Evolutionary conservation across 2,888 invertebrate genomes (phyloP).

Genomic region (Melipona bicolor): DNA sequence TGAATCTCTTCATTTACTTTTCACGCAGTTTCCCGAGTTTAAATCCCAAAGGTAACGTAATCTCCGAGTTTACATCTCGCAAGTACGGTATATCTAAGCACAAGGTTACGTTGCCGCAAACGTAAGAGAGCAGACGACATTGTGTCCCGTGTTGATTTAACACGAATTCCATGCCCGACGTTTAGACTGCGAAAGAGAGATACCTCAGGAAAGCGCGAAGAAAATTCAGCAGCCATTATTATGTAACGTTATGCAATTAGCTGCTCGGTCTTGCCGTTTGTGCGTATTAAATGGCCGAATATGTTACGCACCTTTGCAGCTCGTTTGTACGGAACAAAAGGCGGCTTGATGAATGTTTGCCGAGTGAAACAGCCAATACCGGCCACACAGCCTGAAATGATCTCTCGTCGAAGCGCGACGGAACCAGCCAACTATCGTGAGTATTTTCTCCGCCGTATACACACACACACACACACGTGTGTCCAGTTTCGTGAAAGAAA

Average conservation of each 20-base stretch:
- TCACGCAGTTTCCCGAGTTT: neutral
- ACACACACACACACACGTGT: no score
- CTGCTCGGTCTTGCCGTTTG: neutral
- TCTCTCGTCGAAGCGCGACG: neutral
- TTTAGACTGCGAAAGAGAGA: neutral
- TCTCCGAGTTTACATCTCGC: neutral
- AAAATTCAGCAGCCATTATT: constrained; percentile 11
- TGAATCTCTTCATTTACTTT: neutral
- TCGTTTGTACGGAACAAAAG: constrained; percentile 9
- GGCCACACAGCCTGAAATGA: neutral
- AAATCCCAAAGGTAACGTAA: neutral
- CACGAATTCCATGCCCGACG: neutral
- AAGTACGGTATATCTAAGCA: no score
- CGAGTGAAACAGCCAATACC: neutral
- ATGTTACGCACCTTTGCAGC: constrained; percentile 6
- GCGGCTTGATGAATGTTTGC: constrained; percentile 30
- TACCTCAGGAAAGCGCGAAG: neutral
- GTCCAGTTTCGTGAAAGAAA: constrained; percentile 4
- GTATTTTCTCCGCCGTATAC: neutral
- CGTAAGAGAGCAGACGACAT: no score
- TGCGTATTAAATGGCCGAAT: constrained; percentile 23
- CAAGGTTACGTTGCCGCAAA: neutral
- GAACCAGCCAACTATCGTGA: neutral
- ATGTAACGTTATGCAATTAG: constrained; percentile 16
- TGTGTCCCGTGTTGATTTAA: neutral